phyloP scores from a whole-genome alignment of 2,888 invertebrate species.

The Chrysolina americana region DNA sequence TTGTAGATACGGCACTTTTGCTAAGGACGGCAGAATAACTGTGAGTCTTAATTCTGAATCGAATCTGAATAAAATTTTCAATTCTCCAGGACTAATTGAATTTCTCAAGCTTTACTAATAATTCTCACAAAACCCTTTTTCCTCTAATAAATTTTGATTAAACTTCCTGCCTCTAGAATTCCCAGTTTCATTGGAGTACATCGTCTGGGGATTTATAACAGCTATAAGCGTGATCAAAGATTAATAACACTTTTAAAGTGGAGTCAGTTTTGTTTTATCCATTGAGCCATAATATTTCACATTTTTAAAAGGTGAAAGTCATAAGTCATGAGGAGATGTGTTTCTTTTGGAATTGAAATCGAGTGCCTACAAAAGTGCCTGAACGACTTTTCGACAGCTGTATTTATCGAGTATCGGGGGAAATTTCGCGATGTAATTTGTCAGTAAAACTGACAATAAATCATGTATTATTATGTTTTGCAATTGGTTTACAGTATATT shows the following conservation, averaged over 20 bases:
- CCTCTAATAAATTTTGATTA: too few relatives aligned
- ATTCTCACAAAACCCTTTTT: too few relatives aligned
- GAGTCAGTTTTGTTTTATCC: slow-evolving; percentile 48
- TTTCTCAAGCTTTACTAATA: too few relatives aligned
- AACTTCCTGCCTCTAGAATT: neutral
- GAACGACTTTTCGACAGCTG: slow-evolving; percentile 8
- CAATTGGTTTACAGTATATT: neutral
- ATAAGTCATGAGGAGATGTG: slow-evolving; percentile 42
- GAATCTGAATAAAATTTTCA: too few relatives aligned
- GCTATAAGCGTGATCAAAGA: slow-evolving; percentile 45
- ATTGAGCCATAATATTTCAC: slow-evolving; percentile 51
- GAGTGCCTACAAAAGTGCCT: slow-evolving; percentile 1
- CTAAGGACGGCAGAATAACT: too few relatives aligned
- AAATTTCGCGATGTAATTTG: slow-evolving; percentile 9
- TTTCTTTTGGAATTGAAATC: slow-evolving; percentile 22
- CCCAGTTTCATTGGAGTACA: slow-evolving; percentile 1
- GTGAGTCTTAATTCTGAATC: too few relatives aligned
- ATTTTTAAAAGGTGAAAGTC: slow-evolving; percentile 47
- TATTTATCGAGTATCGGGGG: slow-evolving; percentile 10
- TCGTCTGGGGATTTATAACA: slow-evolving; percentile 11
- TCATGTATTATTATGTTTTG: neutral
- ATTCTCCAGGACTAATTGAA: too few relatives aligned
- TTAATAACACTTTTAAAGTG: slow-evolving; percentile 54
- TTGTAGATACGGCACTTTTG: too few relatives aligned
- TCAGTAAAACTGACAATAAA: neutral